Conservation (phyloP, 2,888 invertebrate genomes). For the Cantharis rustica region DNA sequence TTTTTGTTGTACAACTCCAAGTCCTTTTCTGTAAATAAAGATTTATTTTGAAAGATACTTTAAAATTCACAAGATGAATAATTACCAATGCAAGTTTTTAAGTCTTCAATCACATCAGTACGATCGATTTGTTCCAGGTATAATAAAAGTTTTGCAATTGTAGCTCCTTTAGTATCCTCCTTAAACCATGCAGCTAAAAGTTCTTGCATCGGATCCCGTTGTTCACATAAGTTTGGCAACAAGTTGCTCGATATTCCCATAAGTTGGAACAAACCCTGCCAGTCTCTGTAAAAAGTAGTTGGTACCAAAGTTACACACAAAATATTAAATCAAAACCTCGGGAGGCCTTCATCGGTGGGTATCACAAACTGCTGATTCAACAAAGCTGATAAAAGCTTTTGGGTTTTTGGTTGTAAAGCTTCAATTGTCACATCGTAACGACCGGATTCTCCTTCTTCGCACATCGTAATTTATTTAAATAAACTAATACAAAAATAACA, state of each 20-base stretch:
- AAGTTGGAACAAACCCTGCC: not conserved
- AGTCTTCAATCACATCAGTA: conserved; percentile 77
- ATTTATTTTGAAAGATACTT: not conserved
- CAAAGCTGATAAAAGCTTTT: conserved; percentile 62
- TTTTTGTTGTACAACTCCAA: not conserved
- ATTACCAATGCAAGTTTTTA: conserved; percentile 60
- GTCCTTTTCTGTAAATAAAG: not conserved
- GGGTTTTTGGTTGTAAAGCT: conserved; percentile 52
- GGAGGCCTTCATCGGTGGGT: not conserved
- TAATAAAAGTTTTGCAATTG: conserved; percentile 63
- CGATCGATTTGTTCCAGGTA: conserved; percentile 72
- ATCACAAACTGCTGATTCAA: conserved; percentile 61
- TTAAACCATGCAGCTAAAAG: not conserved
- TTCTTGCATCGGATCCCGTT: not conserved
- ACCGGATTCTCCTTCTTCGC: not conserved
- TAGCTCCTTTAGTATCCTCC: conserved; percentile 54
- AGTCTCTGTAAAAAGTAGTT: not conserved
- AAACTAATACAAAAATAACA: not conserved
- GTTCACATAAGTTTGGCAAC: not conserved
- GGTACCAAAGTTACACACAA: not conserved
- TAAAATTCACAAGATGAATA: not conserved
- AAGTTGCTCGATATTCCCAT: not conserved
- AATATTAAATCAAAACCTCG: not conserved
- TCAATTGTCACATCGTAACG: conserved; percentile 35
- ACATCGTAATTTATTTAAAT: not conserved